Evolutionary conservation across 2,113 vertebrate species (phyloP), one percentile per base, ranked within the genome.

Genomic region (Alouatta palliata): DNA sequence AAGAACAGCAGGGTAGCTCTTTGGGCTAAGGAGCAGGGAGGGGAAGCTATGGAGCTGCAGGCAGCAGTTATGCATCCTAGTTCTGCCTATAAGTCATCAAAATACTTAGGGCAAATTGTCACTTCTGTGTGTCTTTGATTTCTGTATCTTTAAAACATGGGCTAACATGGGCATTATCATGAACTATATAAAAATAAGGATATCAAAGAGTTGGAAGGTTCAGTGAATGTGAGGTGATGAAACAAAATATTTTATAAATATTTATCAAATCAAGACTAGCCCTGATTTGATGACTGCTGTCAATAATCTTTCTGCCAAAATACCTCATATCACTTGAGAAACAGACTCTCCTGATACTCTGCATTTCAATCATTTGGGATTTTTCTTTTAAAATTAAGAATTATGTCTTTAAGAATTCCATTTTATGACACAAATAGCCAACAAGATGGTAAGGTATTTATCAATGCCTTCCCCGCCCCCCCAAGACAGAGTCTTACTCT

Each of bases 81-180:
- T 11, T 25, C 87, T 64, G 20, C 17, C 25, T n/a, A 2, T 30
- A 37, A 85, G 2, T 56, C 43, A 23, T 37, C 43, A 45, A 82
- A 45, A 93, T 71, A 66, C 20, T 14, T 3, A 30, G 5, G 7
- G 61, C 11, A 81, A 80, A 13, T 35, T 8, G 0, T 58, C 25
- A 35, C 11, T 91, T 19, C n/a, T n/a, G 17, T 14, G 23, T 1
- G 43, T 40, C 37, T 96, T 77, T 95, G 49, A 94, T 93, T 91
- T 94, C 52, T 35, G 37, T 14, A 56, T 19, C 23, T 88, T 7
- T 20, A 64, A 96, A 96, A 64, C 37, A 12, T 70, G 23, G 11
- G 11, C 35, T 52, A 52, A 52, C 52, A 17, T 17, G 16, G 52
- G 43, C 47, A 23, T 84, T 90, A 45, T 6, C 5, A 27, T 37